phyloP scores from a whole-genome alignment of 2,888 invertebrate genomes.

The Catocala fraxini region DNA sequence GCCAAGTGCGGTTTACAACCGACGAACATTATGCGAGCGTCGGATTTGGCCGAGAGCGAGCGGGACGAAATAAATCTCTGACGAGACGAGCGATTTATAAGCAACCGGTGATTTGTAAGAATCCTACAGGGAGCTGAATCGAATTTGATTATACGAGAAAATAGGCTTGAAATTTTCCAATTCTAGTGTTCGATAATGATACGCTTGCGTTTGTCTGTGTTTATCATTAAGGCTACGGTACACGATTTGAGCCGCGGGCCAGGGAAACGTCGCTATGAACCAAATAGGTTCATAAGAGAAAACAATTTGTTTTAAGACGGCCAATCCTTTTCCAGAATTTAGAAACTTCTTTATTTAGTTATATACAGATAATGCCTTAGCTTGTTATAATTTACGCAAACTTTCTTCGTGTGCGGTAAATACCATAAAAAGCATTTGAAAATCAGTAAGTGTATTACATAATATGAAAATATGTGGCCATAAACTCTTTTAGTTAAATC shows the following conservation, averaged over 20 bases:
- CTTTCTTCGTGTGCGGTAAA: too few species aligned
- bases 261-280: too few species aligned
- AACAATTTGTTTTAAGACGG: too few species aligned
- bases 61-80: slow-evolving; percentile 75
- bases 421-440: too few species aligned
- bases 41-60: slow-evolving; percentile 53
- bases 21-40: slow-evolving; percentile 52
- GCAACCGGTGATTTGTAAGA: slow-evolving; percentile 80
- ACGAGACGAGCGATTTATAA: slow-evolving; percentile 77
- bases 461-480: too few species aligned
- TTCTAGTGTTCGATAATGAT: slow-evolving; percentile 55
- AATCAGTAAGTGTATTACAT: too few species aligned
- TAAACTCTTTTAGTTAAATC: too few species aligned
- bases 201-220: slow-evolving; percentile 19
- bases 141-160: slow-evolving; percentile 69
- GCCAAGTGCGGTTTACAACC: slow-evolving; percentile 72
- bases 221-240: slow-evolving; percentile 6
- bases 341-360: too few species aligned
- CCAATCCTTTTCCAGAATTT: too few species aligned
- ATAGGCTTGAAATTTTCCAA: slow-evolving; percentile 67
- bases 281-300: too few species aligned
- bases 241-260: background rate
- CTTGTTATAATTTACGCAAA: too few species aligned
- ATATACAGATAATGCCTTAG: too few species aligned
- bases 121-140: slow-evolving; percentile 68